Evolutionary conservation across 2,888 invertebrate species (phyloP), one percentile per base, ranked within the genome.

Genomic region (Panorpa germanica): DNA sequence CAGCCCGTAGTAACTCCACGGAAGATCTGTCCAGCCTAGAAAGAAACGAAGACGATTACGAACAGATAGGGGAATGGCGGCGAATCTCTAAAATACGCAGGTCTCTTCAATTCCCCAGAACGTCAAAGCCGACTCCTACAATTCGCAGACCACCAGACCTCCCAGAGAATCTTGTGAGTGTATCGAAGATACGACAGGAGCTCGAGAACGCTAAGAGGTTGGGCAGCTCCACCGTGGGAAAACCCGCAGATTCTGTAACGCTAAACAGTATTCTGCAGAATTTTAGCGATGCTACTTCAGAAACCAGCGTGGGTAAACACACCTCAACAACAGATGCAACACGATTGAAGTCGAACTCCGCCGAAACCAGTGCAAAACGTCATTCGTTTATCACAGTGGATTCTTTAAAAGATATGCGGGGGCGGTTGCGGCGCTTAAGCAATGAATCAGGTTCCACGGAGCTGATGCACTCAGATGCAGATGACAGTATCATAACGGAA

Each of bases 101-200:
- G 35, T 73, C 75, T 4, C 55, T 77, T 38, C 71, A 77, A 43
- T 69, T 71, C 46, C 67, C 72, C 5, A 69, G 68, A 42, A 43
- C 47, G 28, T 34, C 40, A n/a, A 34, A 40, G 19, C 17, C 38
- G 5, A 35, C 37, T n/a, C 38, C 43, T 13, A 38, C 40, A 7
- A 34, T 28, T 4, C 31, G 11, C 26, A 42, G 48, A 20, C 52
- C 50, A 1, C 31, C 45, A 6, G 57, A 56, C 35, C 36, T 56
- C 19, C 63, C 64, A 3, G 53, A 54, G 36, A 59, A 52, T 34
- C 55, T 52, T 2, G 63, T 63, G 8, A 64, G 57, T 37, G 64
- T 66, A 3, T 53, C 59, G 3, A 61, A 59, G 40, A 59, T 65
- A 28, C 52, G 58, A 3, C 57, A 61, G 23, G 64, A 65, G 38